Evolutionary conservation across 2,113 vertebrate genomes (phyloP).

Genomic region (Platichthys stellatus): DNA sequence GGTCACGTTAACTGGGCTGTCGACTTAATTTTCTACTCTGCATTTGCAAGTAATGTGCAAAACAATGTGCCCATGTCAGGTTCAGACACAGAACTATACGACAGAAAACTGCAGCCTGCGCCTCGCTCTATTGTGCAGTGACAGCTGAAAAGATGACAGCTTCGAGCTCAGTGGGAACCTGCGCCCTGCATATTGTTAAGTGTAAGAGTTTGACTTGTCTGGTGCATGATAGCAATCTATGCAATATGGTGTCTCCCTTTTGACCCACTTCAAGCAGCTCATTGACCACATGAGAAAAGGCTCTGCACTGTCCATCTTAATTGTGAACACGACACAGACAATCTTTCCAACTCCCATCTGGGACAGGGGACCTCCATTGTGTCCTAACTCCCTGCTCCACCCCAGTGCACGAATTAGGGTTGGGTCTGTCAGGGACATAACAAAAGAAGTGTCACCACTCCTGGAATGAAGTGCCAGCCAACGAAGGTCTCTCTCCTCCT

Average conservation of each 20-base stretch:
- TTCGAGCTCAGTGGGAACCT: constrained; percentile 15
- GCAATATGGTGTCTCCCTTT: constrained; percentile 36
- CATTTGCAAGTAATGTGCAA: too few relatives aligned
- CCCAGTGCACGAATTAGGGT: constrained; percentile 47
- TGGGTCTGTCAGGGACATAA: constrained; percentile 62
- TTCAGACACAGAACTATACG: neutral
- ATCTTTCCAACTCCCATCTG: constrained; percentile 76
- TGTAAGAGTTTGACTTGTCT: neutral
- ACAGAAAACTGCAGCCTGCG: neutral
- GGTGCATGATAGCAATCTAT: neutral
- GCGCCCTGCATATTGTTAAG: neutral
- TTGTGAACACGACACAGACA: constrained; percentile 66
- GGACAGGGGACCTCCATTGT: constrained; percentile 72
- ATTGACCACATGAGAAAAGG: constrained; percentile 54
- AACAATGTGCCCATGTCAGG: too few relatives aligned
- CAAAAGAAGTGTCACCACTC: constrained; percentile 77
- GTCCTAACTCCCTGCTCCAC: constrained; percentile 47
- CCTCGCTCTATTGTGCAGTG: neutral
- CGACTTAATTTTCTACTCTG: too few relatives aligned
- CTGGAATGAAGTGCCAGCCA: constrained; percentile 72
- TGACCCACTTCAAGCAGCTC: constrained; percentile 38
- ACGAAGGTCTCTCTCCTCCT: constrained; percentile 61
- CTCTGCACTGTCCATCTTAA: constrained; percentile 64
- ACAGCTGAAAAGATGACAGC: constrained; percentile 1
- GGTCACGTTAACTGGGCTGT: too few relatives aligned